Percentiles rank a stretch among this genome's conserved stretches.
phyloP scores from a whole-genome alignment of 2,113 vertebrate genomes.

The Hydropotes inermis region DNA sequence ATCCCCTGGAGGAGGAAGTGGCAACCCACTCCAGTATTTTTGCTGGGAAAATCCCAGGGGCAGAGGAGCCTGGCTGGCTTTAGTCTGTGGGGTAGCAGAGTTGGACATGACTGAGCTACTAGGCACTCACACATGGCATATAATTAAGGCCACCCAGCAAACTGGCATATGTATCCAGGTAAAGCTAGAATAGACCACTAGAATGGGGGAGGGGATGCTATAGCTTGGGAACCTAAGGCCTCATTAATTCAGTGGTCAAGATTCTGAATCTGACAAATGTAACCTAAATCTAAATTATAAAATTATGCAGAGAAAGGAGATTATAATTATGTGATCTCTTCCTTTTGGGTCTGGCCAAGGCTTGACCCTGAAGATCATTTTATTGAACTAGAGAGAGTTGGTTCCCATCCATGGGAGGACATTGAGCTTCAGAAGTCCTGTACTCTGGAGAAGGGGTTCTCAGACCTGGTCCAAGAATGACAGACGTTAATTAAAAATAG shows the following conservation, averaged over 20 bases:
- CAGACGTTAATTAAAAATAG: not conserved
- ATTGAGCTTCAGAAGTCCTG: not conserved
- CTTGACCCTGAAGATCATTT: not conserved
- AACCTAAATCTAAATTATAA: not conserved
- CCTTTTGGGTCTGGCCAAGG: not conserved
- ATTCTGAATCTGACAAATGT: not conserved
- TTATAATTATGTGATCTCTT: not conserved
- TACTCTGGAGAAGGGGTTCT: not conserved
- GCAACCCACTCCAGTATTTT: not conserved
- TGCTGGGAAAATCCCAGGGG: not conserved
- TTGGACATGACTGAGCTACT: not conserved
- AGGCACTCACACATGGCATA: not conserved
- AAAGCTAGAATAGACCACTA: fast-evolving
- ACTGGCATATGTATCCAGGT: too few species aligned
- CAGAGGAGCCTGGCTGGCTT: not conserved
- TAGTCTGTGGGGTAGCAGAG: not conserved
- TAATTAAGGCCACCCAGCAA: not conserved
- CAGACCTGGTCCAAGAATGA: not conserved
- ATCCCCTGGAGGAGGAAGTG: not conserved
- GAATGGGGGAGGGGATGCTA: too few species aligned
- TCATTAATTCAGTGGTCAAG: too few species aligned
- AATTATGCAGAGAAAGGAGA: not conserved
- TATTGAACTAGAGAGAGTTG: not conserved
- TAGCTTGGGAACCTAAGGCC: not conserved
- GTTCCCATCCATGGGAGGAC: not conserved